phyloP scores from a whole-genome alignment of 2,797 vertebrate genomes.

The Galagoides demidoff region DNA sequence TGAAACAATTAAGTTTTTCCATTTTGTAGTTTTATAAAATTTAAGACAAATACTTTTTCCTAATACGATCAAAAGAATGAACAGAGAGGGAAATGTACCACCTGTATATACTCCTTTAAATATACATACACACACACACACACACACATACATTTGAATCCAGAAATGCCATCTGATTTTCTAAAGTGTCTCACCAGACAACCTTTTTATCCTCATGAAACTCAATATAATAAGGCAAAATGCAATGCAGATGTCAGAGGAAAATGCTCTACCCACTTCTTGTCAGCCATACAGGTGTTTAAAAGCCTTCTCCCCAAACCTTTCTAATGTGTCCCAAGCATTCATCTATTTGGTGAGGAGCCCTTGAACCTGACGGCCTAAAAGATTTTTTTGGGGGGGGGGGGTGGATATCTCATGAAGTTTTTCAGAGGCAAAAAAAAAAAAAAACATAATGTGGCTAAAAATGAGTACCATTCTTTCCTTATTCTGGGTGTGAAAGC shows the following conservation, averaged over 20 bases:
- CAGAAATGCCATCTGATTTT: conserved; percentile 59
- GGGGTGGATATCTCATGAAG: background rate
- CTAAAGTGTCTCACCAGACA: background rate
- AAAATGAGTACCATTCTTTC: background rate
- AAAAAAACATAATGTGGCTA: background rate
- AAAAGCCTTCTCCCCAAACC: background rate
- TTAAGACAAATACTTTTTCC: conserved; percentile 15
- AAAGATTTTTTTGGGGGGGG: background rate
- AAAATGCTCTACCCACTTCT: background rate
- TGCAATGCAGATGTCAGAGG: conserved; percentile 4
- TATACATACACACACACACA: background rate
- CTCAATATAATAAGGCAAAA: conserved; percentile 12
- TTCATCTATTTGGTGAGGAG: background rate
- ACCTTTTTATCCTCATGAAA: conserved; percentile 50
- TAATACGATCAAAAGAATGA: conserved; percentile 18
- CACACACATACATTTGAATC: background rate
- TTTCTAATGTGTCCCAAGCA: background rate
- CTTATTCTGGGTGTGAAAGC: background rate
- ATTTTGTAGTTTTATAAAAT: background rate
- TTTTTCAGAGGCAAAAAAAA: background rate
- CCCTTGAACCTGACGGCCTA: background rate
- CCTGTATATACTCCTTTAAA: background rate
- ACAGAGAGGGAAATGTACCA: background rate
- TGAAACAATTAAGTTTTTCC: background rate
- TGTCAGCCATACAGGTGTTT: background rate